phyloP scores from a whole-genome alignment of 2,888 invertebrate species.

The Pristionchus fissidentatus region DNA sequence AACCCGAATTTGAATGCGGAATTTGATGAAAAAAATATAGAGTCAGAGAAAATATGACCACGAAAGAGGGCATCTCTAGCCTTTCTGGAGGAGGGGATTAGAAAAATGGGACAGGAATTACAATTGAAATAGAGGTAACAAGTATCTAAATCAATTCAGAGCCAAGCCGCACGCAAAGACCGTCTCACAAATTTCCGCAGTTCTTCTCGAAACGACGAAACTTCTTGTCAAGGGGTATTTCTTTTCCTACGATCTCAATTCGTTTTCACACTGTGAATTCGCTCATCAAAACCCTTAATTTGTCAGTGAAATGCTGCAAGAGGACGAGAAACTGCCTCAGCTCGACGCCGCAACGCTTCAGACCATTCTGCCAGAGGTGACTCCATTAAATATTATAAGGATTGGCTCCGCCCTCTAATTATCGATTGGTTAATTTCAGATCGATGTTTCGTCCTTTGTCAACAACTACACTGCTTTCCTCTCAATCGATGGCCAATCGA shows the following conservation, averaged over 20 bases:
- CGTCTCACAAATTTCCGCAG: conserved; percentile 68
- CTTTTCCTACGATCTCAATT: too few species aligned
- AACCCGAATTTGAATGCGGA: background rate
- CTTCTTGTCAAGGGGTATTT: conserved; percentile 71
- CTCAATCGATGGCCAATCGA: conserved; percentile 64
- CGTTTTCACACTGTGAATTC: too few species aligned
- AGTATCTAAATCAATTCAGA: conserved; percentile 18
- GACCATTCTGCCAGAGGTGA: conserved; percentile 60
- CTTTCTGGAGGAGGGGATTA: too few species aligned
- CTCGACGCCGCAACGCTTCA: conserved; percentile 72
- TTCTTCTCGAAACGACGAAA: conserved; percentile 73
- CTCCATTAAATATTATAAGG: background rate
- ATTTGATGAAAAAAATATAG: too few species aligned
- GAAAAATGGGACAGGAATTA: too few species aligned
- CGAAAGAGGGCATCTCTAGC: too few species aligned
- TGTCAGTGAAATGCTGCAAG: conserved; percentile 66
- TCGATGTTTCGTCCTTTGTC: conserved; percentile 69
- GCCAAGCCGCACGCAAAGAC: conserved; percentile 53
- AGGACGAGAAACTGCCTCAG: conserved; percentile 69
- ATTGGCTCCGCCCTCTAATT: background rate
- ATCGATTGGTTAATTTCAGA: conserved; percentile 9
- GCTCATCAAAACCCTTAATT: background rate
- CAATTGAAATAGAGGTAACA: too few species aligned
- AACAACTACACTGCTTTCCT: conserved; percentile 74
- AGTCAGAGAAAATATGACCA: too few species aligned